Percentiles rank a stretch among this genome's conserved stretches.
Conservation (phyloP, 2,888 invertebrate genomes). For the Andricus quercusramuli region DNA sequence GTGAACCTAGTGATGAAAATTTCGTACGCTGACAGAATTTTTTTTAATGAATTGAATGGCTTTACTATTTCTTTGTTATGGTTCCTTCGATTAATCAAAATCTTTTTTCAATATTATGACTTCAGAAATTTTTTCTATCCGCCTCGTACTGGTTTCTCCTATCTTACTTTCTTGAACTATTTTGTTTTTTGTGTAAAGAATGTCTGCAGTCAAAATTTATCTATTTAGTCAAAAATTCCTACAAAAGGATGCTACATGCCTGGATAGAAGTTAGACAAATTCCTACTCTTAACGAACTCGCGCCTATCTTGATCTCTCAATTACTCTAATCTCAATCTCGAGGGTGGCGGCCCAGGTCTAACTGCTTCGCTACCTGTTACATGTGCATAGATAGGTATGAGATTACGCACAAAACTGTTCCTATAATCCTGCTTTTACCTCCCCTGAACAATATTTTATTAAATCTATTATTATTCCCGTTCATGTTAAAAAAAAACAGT, state of each 20-base stretch:
- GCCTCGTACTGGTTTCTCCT: too few species aligned
- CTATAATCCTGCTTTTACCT: background rate
- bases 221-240: background rate
- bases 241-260: background rate
- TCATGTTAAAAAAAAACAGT: too few species aligned
- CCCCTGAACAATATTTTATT: background rate
- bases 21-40: too few species aligned
- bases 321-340: constrained; percentile 61
- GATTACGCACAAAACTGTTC: background rate
- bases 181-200: background rate
- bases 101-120: too few species aligned
- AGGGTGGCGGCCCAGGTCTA: constrained; percentile 51
- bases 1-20: too few species aligned
- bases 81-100: too few species aligned
- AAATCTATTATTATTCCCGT: background rate
- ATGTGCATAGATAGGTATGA: constrained; percentile 36
- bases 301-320: constrained; percentile 62
- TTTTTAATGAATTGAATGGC: too few species aligned
- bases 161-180: too few species aligned
- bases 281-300: background rate
- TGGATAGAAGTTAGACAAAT: background rate
- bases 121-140: too few species aligned
- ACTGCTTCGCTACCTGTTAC: constrained; percentile 15
- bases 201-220: background rate
- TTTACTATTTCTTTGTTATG: too few species aligned